Evolutionary conservation across 1,140 invertebrate genomes (phyloP).

Genomic region (Procambarus clarkii): DNA sequence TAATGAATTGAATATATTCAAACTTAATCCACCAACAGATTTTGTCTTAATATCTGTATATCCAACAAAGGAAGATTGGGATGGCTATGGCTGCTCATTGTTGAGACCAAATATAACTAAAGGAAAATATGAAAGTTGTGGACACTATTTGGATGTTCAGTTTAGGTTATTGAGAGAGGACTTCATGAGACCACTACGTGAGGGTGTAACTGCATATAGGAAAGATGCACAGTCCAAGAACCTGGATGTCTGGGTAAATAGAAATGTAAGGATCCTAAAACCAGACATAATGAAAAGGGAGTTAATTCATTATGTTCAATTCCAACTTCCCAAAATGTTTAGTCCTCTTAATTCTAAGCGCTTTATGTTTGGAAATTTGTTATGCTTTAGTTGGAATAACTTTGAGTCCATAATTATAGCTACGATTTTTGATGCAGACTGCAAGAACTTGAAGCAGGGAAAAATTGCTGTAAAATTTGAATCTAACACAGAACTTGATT

Average conservation of each 20-base stretch:
- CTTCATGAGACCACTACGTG: slow-evolving; percentile 61
- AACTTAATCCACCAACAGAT: slow-evolving; percentile 47
- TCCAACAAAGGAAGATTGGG: slow-evolving; percentile 48
- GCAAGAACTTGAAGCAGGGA: slow-evolving; percentile 76
- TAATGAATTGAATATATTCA: neutral
- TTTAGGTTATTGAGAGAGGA: slow-evolving; percentile 84
- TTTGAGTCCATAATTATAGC: slow-evolving; percentile 83
- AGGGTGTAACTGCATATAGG: slow-evolving; percentile 37
- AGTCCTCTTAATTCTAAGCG: slow-evolving; percentile 76
- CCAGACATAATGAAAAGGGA: slow-evolving; percentile 6
- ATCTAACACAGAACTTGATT: slow-evolving; percentile 74
- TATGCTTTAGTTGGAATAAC: slow-evolving; percentile 83
- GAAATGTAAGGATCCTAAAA: slow-evolving; percentile 29
- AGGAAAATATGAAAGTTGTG: slow-evolving; percentile 80
- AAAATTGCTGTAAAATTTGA: slow-evolving; percentile 78
- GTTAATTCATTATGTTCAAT: slow-evolving; percentile 43
- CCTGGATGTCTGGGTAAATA: slow-evolving; percentile 42
- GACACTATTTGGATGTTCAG: slow-evolving; percentile 87
- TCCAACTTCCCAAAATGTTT: slow-evolving; percentile 58
- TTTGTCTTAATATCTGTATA: slow-evolving; percentile 39
- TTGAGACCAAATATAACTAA: slow-evolving; percentile 80
- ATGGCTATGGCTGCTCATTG: slow-evolving; percentile 73
- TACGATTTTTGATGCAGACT: slow-evolving; percentile 80
- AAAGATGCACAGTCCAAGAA: neutral
- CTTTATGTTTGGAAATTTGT: slow-evolving; percentile 83